These are phyloP conservation scores for Dascyllus trimaculatus DNA, from an alignment of 2,113 vertebrate species.

Conservation along the genomic window DNA sequence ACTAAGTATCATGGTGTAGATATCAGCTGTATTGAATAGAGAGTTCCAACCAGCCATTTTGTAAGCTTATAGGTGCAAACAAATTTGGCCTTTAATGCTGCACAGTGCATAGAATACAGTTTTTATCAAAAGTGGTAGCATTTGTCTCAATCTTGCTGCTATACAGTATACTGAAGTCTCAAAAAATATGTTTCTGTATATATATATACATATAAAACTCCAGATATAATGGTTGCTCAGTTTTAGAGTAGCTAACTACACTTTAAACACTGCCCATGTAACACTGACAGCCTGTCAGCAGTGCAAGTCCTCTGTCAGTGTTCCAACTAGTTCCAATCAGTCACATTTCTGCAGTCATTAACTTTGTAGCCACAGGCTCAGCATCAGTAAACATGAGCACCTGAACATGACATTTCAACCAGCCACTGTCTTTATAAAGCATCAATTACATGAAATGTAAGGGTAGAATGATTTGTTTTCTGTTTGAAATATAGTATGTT, in stretches of 20 bases:
- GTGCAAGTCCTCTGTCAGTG: conserved; percentile 4
- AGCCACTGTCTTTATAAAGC: too few species aligned
- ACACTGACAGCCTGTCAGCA: neutral
- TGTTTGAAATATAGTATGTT: neutral
- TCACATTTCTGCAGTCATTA: neutral
- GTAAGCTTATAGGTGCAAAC: too few species aligned
- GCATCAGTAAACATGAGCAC: neutral
- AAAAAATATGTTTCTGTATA: too few species aligned
- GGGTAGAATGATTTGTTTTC: neutral
- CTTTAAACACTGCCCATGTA: neutral
- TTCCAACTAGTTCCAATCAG: conserved; percentile 9
- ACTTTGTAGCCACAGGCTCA: neutral
- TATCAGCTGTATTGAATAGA: too few species aligned
- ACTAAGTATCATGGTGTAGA: too few species aligned
- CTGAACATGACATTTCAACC: neutral
- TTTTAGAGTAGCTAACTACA: neutral
- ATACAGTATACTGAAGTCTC: too few species aligned
- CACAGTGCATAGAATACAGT: too few species aligned
- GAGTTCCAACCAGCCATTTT: too few species aligned
- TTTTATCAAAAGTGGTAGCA: too few species aligned
- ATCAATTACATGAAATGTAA: neutral
- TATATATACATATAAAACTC: neutral
- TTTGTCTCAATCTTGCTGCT: too few species aligned
- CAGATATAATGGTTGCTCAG: neutral
- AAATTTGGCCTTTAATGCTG: too few species aligned